Conservation (phyloP, 1,140 invertebrate species). For the Xylocopa sonorina region DNA sequence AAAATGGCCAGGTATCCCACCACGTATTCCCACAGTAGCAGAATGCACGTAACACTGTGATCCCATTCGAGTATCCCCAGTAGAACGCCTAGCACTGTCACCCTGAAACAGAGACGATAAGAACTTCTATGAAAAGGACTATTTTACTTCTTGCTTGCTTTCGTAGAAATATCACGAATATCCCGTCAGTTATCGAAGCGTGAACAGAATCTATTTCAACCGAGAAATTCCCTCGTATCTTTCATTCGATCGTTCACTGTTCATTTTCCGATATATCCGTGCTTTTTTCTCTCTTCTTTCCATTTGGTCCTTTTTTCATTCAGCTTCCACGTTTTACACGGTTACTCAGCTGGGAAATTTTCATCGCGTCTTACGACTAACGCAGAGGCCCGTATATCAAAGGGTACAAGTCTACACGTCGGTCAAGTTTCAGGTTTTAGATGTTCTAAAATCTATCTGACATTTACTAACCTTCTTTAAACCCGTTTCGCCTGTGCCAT, state of each 20-base stretch:
- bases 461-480: constrained; percentile 20
- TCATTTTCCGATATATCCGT: neutral
- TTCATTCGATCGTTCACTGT: neutral
- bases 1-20: constrained; percentile 88
- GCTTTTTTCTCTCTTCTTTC: neutral
- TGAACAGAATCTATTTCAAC: constrained; percentile 8
- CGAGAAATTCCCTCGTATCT: neutral
- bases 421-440: neutral
- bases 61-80: constrained; percentile 86
- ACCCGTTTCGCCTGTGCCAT: constrained; percentile 3
- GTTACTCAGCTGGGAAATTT: neutral
- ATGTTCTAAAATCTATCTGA: constrained; percentile 6
- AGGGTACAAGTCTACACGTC: neutral
- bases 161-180: constrained; percentile 10
- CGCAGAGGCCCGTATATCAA: neutral
- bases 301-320: neutral
- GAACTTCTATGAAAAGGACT: neutral
- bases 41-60: constrained; percentile 83
- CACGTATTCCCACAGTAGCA: constrained; percentile 87
- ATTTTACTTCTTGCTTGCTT: no score
- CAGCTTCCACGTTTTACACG: neutral
- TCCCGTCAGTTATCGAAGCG: constrained; percentile 11
- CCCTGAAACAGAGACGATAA: constrained; percentile 81
- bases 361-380: no score
- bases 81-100: constrained; percentile 82